Percentiles rank a stretch among this genome's conserved stretches.
Evolutionary conservation across 2,113 vertebrate species (phyloP).

Genomic region (Hippolais icterina): DNA sequence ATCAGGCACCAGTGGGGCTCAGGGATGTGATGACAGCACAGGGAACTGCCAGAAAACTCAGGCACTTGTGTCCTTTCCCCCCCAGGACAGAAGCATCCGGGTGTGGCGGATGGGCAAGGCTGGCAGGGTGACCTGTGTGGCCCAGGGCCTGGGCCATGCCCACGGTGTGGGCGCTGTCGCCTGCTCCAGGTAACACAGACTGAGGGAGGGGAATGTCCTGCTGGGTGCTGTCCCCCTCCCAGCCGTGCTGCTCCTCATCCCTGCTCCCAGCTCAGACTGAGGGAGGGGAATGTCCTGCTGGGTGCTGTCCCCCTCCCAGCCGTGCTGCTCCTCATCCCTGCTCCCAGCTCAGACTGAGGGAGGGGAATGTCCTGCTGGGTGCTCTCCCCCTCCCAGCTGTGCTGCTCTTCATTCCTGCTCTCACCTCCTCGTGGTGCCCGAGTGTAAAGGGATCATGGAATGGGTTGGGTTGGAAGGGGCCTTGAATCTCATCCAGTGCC

Average conservation of each 20-base stretch:
- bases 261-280: neutral
- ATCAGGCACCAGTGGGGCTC: accelerated
- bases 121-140: conserved; percentile 83
- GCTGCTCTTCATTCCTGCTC: neutral
- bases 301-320: neutral
- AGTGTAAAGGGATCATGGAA: neutral
- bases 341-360: neutral
- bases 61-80: neutral
- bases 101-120: conserved; percentile 85
- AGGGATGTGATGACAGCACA: accelerated
- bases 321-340: neutral
- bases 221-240: neutral
- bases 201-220: neutral
- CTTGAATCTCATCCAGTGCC: neutral
- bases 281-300: neutral
- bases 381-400: neutral
- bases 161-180: conserved; percentile 84
- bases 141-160: conserved; percentile 84
- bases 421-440: accelerated
- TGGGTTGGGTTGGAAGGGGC: neutral
- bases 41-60: neutral
- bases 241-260: neutral
- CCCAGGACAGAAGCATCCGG: conserved; percentile 86
- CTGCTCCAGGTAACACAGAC: conserved; percentile 85
- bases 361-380: neutral